phyloP scores from a whole-genome alignment of 2,113 vertebrate genomes.

The Actinemys pallida region DNA sequence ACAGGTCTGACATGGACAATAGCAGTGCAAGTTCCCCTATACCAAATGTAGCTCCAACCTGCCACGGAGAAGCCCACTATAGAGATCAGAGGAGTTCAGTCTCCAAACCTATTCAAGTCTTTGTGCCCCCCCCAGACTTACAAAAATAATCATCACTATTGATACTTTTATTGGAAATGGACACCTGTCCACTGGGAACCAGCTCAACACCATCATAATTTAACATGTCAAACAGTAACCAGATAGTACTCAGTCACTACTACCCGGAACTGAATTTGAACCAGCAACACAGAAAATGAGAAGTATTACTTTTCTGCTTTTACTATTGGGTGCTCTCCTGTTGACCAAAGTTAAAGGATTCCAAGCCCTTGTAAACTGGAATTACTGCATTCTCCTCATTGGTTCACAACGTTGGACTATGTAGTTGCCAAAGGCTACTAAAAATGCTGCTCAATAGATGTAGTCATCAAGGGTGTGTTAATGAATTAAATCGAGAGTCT shows the following conservation, averaged over 20 bases:
- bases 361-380: neutral
- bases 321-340: neutral
- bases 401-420: neutral
- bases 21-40: neutral
- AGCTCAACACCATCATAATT: neutral
- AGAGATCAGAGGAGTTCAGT: neutral
- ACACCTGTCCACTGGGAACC: neutral
- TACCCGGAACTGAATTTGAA: neutral
- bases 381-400: neutral
- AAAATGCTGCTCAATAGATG: neutral
- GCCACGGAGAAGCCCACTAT: neutral
- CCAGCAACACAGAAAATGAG: neutral
- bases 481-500: neutral
- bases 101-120: neutral
- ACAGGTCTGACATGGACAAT: neutral
- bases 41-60: neutral
- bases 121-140: neutral
- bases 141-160: neutral
- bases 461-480: neutral
- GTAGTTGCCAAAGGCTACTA: neutral
- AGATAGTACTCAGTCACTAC: neutral
- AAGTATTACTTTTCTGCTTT: neutral
- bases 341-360: neutral
- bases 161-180: neutral
- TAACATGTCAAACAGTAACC: neutral